These are phyloP conservation scores for Parasteatoda lunata DNA, from an alignment of 2,888 invertebrate genomes.

Conservation along the genomic window DNA sequence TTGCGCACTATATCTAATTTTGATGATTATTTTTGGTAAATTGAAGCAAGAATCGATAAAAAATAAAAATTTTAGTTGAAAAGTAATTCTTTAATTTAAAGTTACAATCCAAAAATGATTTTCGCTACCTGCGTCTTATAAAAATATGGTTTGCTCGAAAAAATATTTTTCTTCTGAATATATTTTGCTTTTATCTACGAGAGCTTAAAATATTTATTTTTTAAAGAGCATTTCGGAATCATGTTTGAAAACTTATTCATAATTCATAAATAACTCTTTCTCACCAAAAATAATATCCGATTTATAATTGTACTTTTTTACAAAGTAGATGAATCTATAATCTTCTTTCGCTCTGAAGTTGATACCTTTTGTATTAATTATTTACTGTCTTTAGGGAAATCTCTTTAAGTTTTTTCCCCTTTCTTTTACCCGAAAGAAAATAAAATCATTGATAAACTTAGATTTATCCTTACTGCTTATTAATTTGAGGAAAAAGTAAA, in stretches of 20 bases:
- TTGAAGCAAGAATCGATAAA: no score
- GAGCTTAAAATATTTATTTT: no score
- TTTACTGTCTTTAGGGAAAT: background rate
- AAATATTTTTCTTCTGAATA: no score
- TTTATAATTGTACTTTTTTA: slow-evolving; percentile 2
- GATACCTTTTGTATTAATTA: background rate
- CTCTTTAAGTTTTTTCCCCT: background rate
- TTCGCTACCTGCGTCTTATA: no score
- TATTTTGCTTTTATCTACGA: no score
- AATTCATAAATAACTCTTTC: slow-evolving; percentile 1
- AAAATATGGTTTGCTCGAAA: no score
- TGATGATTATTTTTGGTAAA: no score
- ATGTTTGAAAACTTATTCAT: background rate
- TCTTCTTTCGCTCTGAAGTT: background rate
- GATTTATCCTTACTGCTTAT: background rate
- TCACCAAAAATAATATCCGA: background rate
- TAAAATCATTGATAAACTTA: background rate
- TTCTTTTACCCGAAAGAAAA: background rate
- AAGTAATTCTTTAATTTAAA: no score
- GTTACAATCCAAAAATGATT: no score
- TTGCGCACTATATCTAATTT: no score
- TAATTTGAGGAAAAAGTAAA: background rate
- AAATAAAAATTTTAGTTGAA: no score
- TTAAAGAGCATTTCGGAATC: no score
- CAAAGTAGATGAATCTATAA: background rate